These are phyloP conservation scores for Berghia stephanieae DNA, from an alignment of 1,140 invertebrate genomes.

Conservation along the genomic window DNA sequence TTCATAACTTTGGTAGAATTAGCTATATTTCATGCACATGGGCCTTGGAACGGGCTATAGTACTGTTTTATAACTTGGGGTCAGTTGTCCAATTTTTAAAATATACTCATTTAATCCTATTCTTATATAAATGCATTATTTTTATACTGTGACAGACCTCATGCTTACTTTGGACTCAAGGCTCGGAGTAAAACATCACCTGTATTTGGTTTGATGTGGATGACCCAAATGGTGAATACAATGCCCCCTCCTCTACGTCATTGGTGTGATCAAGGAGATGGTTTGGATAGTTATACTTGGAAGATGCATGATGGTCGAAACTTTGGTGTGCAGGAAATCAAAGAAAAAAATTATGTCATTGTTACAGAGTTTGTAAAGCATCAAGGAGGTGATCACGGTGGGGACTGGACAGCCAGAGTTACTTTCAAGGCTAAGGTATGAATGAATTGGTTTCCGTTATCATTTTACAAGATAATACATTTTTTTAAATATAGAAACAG, in stretches of 20 bases:
- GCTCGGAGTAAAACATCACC: constrained; percentile 87
- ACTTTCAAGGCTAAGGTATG: constrained; percentile 74
- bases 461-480: neutral
- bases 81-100: neutral
- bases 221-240: constrained; percentile 71
- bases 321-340: constrained; percentile 92
- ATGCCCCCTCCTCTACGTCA: constrained; percentile 74
- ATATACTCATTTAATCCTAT: neutral
- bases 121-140: neutral
- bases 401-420: constrained; percentile 92
- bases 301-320: constrained; percentile 87
- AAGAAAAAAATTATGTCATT: constrained; percentile 80
- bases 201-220: constrained; percentile 95
- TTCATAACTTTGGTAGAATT: neutral
- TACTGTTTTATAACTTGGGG: too few relatives aligned
- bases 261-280: constrained; percentile 92
- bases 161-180: constrained; percentile 84
- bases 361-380: constrained; percentile 91
- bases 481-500: neutral
- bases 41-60: too few relatives aligned
- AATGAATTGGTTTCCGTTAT: neutral
- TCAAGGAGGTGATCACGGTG: constrained; percentile 80
- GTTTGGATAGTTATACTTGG: constrained; percentile 86
- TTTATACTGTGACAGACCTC: constrained; percentile 71
- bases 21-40: too few relatives aligned